phyloP scores from a whole-genome alignment of 1,140 invertebrate species.

The Papilio polytes region DNA sequence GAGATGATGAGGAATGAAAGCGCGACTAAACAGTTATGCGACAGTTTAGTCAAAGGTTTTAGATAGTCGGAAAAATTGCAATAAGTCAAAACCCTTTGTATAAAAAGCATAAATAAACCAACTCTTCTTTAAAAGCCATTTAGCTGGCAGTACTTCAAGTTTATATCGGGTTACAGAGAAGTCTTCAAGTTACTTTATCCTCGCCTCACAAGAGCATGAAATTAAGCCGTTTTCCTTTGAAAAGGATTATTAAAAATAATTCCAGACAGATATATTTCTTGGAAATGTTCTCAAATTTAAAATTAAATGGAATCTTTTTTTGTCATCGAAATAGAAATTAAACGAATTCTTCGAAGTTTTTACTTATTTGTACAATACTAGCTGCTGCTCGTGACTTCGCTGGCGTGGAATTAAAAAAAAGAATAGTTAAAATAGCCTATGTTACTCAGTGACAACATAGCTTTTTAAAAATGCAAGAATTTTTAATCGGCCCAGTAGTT shows the following conservation, averaged over 20 bases:
- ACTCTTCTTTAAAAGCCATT: not conserved
- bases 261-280: not conserved
- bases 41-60: too few relatives aligned
- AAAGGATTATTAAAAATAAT: not conserved
- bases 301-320: not conserved
- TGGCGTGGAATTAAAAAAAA: too few relatives aligned
- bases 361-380: not conserved
- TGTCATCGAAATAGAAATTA: not conserved
- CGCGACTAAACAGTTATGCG: too few relatives aligned
- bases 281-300: not conserved
- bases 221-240: not conserved
- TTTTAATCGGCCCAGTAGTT: too few relatives aligned
- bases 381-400: too few relatives aligned
- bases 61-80: not conserved
- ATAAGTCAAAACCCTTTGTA: not conserved
- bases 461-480: too few relatives aligned
- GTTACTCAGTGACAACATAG: too few relatives aligned
- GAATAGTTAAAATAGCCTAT: too few relatives aligned
- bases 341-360: not conserved
- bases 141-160: not conserved
- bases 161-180: conserved; percentile 4
- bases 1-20: too few relatives aligned
- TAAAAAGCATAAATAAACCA: not conserved
- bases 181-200: not conserved
- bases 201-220: not conserved